Evolutionary conservation across 2,888 invertebrate genomes (phyloP).

Genomic region (Noctua comes): DNA sequence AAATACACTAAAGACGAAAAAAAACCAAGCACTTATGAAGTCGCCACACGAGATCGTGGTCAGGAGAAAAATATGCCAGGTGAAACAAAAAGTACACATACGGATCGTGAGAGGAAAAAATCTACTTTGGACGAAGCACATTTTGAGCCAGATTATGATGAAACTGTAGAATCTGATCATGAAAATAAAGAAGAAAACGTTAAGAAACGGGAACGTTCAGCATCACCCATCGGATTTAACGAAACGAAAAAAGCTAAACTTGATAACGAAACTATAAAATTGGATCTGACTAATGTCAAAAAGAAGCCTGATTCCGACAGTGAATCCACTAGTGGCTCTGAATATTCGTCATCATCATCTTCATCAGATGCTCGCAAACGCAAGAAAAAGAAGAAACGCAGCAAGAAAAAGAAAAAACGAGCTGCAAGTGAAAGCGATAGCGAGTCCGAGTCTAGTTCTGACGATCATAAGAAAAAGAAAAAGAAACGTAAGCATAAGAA

Average conservation of each 20-base stretch:
- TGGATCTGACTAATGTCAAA: constrained; percentile 87
- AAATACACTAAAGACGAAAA: constrained; percentile 78
- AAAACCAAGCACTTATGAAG: constrained; percentile 64
- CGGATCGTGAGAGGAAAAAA: constrained; percentile 91
- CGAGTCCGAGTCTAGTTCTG: constrained; percentile 92
- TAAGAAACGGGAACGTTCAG: constrained; percentile 84
- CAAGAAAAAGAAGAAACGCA: constrained; percentile 92
- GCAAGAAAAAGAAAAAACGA: constrained; percentile 91
- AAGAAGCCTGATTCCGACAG: constrained; percentile 87
- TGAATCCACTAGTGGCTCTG: constrained; percentile 85
- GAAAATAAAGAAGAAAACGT: constrained; percentile 90
- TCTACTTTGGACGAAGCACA: constrained; percentile 93
- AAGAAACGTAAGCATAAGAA: constrained; percentile 93
- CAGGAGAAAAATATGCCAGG: constrained; percentile 73
- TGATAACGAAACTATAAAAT: constrained; percentile 86
- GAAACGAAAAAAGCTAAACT: constrained; percentile 82
- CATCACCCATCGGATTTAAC: constrained; percentile 72
- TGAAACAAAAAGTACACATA: constrained; percentile 63
- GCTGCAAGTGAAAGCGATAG: constrained; percentile 92
- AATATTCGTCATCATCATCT: constrained; percentile 88
- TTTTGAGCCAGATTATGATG: constrained; percentile 94
- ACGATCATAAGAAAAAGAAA: constrained; percentile 92
- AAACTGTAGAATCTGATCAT: constrained; percentile 90
- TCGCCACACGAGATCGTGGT: constrained; percentile 59
- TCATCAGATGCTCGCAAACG: constrained; percentile 90